Percentiles rank a stretch among this genome's conserved stretches.
phyloP scores from a whole-genome alignment of 92 coral and sea anemone species.

The Muricea muricata region DNA sequence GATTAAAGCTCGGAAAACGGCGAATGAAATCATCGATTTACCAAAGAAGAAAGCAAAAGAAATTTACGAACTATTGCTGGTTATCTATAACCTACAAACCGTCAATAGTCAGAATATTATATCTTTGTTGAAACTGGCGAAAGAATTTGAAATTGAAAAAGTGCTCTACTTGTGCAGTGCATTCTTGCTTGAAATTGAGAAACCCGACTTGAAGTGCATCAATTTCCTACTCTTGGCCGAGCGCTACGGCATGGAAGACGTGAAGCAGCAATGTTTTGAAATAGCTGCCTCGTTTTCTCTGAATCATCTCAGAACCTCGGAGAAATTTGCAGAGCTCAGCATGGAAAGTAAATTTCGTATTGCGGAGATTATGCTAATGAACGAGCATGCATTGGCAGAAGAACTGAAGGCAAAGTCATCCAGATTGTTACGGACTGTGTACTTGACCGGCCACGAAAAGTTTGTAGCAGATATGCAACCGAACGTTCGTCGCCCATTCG shows the following conservation, averaged over 20 bases:
- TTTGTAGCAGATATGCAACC: constrained; percentile 39
- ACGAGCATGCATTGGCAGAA: constrained; percentile 3
- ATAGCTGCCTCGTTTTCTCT: constrained; percentile 23
- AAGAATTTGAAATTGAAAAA: constrained; percentile 41
- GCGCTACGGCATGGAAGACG: constrained; percentile 38
- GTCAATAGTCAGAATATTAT: constrained; percentile 37
- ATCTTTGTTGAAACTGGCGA: constrained; percentile 35
- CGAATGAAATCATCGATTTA: constrained; percentile 24
- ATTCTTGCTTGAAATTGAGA: constrained; percentile 30
- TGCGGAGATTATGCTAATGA: constrained; percentile 10
- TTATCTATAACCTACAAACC: constrained; percentile 32
- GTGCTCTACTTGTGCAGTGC: constrained; percentile 40
- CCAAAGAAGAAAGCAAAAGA: constrained; percentile 40
- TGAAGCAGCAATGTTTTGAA: constrained; percentile 38
- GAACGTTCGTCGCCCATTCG: constrained; percentile 32
- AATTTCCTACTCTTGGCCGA: constrained; percentile 44
- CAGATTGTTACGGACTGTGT: constrained; percentile 31
- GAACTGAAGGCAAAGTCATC: constrained; percentile 27
- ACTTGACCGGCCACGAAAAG: constrained; percentile 37
- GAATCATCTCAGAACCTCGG: constrained; percentile 21
- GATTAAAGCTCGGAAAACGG: constrained; percentile 43
- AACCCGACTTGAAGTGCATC: constrained; percentile 42
- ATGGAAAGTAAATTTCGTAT: constrained; percentile 29
- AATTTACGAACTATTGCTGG: constrained; percentile 36
- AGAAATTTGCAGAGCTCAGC: constrained; percentile 19